Conservation (phyloP, 2,113 vertebrate genomes). For the Gallinago jamesoni region DNA sequence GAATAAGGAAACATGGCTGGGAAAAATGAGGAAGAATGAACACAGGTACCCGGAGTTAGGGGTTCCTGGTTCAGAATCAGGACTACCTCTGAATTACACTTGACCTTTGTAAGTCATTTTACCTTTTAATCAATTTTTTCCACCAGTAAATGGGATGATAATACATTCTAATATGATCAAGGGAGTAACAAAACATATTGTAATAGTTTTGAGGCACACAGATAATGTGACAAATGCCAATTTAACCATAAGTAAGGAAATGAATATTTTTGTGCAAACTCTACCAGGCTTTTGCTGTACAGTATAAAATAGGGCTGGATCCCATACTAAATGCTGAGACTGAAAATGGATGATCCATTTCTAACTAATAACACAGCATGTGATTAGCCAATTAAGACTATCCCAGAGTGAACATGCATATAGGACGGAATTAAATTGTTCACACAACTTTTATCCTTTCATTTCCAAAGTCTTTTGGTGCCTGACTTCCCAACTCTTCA, state of each 20-base stretch:
- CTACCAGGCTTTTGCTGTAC: neutral
- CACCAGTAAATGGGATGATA: neutral
- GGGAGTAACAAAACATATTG: neutral
- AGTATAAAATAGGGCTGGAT: neutral
- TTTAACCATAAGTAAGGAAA: neutral
- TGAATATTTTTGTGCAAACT: neutral
- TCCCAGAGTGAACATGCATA: accelerated
- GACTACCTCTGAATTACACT: neutral
- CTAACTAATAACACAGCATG: neutral
- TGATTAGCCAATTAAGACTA: neutral
- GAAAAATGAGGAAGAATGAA: neutral
- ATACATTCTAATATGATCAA: neutral
- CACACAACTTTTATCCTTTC: neutral
- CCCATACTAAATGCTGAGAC: neutral
- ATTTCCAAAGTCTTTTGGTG: neutral
- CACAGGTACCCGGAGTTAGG: neutral
- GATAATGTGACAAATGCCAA: neutral
- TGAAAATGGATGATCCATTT: neutral
- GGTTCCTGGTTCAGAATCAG: neutral
- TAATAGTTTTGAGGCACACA: neutral
- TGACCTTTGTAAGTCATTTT: accelerated
- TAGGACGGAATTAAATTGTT: neutral
- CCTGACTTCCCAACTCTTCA: neutral
- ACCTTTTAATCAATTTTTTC: neutral
- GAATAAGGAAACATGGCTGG: neutral